Conservation (phyloP, 2,888 invertebrate genomes). For the Aleiodes alternator region DNA sequence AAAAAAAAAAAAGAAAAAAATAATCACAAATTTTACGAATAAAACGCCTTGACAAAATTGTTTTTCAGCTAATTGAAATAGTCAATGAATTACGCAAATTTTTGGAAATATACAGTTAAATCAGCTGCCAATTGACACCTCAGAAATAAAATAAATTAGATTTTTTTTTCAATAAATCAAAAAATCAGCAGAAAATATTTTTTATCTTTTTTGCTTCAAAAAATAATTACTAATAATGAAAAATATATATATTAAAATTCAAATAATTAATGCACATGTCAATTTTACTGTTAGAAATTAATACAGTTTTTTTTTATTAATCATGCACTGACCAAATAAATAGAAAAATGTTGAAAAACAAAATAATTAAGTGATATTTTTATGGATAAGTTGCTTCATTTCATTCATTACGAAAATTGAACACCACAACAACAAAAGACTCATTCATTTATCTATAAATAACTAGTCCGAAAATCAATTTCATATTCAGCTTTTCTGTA, state of each 20-base stretch:
- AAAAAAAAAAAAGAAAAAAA: conserved; percentile 13
- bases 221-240: neutral
- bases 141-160: conserved; percentile 16
- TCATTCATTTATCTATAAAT: too few species aligned
- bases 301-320: neutral
- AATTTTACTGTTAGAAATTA: conserved; percentile 18
- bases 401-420: neutral
- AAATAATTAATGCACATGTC: conserved; percentile 19
- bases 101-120: conserved; percentile 41
- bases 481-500: too few species aligned
- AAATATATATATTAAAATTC: conserved; percentile 2
- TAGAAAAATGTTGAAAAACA: neutral
- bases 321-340: neutral
- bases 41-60: conserved; percentile 30
- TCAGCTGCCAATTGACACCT: conserved; percentile 42
- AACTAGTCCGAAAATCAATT: too few species aligned
- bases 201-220: conserved; percentile 20
- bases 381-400: neutral
- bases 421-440: too few species aligned
- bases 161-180: conserved; percentile 18
- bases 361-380: neutral
- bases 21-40: conserved; percentile 20
- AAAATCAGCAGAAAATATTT: conserved; percentile 4
- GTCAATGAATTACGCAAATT: conserved; percentile 48
- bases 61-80: conserved; percentile 32